These are phyloP conservation scores for Xylota sylvarum DNA, from an alignment of 2,888 invertebrate genomes.

Conservation along the genomic window DNA sequence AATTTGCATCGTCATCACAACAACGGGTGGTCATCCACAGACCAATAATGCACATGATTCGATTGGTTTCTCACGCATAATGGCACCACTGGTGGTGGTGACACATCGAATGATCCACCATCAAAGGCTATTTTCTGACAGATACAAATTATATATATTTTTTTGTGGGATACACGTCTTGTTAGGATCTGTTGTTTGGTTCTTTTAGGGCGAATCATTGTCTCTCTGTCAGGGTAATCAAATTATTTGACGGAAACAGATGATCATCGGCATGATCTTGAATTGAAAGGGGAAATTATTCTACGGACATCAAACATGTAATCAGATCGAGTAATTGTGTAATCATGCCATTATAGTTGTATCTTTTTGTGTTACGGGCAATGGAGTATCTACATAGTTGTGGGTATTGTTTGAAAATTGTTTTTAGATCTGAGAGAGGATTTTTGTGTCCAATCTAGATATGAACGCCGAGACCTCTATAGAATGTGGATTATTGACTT, in stretches of 20 bases:
- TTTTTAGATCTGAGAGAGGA: neutral
- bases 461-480: no score
- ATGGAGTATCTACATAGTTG: neutral
- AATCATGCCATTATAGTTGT: constrained; percentile 5
- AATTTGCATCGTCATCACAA: constrained; percentile 61
- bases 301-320: constrained; percentile 27
- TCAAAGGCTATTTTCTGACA: constrained; percentile 61
- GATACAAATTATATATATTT: constrained; percentile 67
- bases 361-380: neutral
- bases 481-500: no score
- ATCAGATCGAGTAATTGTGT: constrained; percentile 47
- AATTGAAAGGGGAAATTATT: constrained; percentile 11
- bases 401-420: neutral
- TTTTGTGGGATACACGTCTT: neutral
- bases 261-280: constrained; percentile 28
- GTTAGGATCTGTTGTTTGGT: constrained; percentile 38
- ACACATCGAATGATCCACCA: constrained; percentile 59
- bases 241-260: constrained; percentile 43
- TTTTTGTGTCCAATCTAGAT: no score
- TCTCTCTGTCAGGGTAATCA: constrained; percentile 48
- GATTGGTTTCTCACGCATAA: constrained; percentile 61
- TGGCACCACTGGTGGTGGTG: constrained; percentile 72
- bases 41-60: constrained; percentile 41
- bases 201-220: neutral
- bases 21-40: constrained; percentile 55